phyloP scores from a whole-genome alignment of 2,797 vertebrate species.

The Anguilla pacifica region DNA sequence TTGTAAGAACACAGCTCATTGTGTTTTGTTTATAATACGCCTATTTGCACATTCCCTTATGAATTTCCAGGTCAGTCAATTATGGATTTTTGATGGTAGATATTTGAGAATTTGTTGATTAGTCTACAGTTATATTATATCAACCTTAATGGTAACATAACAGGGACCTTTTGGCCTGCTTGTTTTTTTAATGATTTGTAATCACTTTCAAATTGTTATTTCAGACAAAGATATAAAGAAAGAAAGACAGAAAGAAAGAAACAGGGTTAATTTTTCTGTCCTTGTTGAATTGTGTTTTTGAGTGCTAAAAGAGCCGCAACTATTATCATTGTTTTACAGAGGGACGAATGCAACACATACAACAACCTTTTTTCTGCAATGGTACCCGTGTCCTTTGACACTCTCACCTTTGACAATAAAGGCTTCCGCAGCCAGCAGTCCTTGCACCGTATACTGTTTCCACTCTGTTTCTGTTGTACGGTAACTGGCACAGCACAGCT shows the following conservation, averaged over 20 bases:
- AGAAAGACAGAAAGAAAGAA: background rate
- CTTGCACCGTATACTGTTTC: conserved; percentile 17
- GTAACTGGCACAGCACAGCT: background rate
- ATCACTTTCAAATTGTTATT: background rate
- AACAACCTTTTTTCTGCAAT: background rate
- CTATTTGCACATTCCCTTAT: background rate
- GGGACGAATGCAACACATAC: background rate
- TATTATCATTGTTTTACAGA: background rate
- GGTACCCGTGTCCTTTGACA: background rate
- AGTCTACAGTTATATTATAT: background rate
- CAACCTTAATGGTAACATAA: background rate
- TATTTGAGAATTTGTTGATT: background rate
- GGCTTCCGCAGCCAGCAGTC: too few species aligned
- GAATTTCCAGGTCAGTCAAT: background rate
- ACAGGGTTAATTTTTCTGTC: background rate
- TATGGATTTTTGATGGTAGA: background rate
- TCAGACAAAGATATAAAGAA: background rate
- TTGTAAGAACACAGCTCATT: background rate
- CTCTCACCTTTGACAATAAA: background rate
- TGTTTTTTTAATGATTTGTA: background rate
- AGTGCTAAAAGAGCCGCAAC: background rate
- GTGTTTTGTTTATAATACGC: background rate
- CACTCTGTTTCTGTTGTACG: conserved; percentile 3
- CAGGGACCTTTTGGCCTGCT: background rate
- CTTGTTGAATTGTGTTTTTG: background rate